Evolutionary conservation across 1,140 invertebrate species (phyloP), one percentile per base, ranked within the genome.

Genomic region (Trachymyrmex cornetzi): DNA sequence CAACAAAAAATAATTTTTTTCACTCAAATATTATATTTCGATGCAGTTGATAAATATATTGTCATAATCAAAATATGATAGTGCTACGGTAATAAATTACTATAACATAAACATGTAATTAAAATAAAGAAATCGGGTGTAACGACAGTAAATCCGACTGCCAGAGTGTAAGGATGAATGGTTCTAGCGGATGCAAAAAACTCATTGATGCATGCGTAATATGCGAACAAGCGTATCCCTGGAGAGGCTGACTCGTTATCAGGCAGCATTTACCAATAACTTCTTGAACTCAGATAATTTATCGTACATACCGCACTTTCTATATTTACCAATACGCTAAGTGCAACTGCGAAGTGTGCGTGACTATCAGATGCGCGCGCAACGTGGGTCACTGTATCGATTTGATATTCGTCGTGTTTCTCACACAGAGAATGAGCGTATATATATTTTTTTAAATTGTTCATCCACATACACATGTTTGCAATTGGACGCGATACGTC

Each of bases 331-430:
- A 85, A 91, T 91, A 90, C 74, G 86, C 77, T 92, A 89, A 91
- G 71, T 79, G 59, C 34, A 66, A 38, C 57, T 69, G 44, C 67
- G 71, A 69, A 50, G 88, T 61, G 82, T 79, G 50, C 59, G 74
- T 53, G 86, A 81, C 61, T 90, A 92, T 92, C 72, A 30, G 69
- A 30, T 92, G 91, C 91, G 91, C 91, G 91, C 91, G 91, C 91
- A 92, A 30, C 77, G 64, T 19, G 57, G 48, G 50, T 80, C 84
- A 91, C 74, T 91, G 84, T 92, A 92, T 92, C 91, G 91, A 92
- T 92, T 92, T 90, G 91, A 92, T 92, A 92, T 92, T 92, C 91
- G 89, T 92, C 90, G 90, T 87, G 87, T 92, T 92, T 80, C 82
- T 86, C 91, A 84, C 64, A 77, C 69, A 75, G 71, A 85, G 66